Percentiles rank a stretch among this genome's conserved stretches.
Conservation (phyloP, 2,888 invertebrate species). For the Nomada ruficornis region DNA sequence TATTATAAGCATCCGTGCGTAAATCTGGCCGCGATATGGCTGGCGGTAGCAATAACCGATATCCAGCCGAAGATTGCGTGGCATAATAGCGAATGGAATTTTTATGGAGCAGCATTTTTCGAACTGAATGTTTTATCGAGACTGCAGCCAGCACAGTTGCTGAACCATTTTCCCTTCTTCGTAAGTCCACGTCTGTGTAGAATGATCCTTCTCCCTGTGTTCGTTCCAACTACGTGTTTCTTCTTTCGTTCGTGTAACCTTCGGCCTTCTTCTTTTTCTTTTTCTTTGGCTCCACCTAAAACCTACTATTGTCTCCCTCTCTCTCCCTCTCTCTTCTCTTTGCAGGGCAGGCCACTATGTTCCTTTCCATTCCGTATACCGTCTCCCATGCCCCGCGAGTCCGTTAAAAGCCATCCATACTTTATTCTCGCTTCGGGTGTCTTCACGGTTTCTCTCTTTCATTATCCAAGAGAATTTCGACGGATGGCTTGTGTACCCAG, state of each 20-base stretch:
- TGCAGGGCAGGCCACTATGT: slow-evolving; percentile 42
- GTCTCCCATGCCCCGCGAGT: slow-evolving; percentile 73
- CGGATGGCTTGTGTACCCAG: slow-evolving; percentile 67
- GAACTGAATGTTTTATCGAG: slow-evolving; percentile 79
- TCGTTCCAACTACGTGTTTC: slow-evolving; percentile 39
- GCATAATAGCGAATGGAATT: slow-evolving; percentile 78
- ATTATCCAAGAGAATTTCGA: slow-evolving; percentile 71
- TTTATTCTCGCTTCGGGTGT: slow-evolving; percentile 72
- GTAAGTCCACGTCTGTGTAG: slow-evolving; percentile 31
- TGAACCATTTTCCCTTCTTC: slow-evolving; percentile 57
- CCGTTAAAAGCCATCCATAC: slow-evolving; percentile 80
- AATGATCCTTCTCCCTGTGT: slow-evolving; percentile 19
- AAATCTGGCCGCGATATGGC: slow-evolving; percentile 62
- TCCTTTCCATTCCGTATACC: slow-evolving; percentile 67
- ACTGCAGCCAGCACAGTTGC: slow-evolving; percentile 64
- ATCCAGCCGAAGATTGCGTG: slow-evolving; percentile 73
- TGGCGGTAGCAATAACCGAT: slow-evolving; percentile 71
- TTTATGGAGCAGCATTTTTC: slow-evolving; percentile 78
- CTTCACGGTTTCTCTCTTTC: slow-evolving; percentile 67
- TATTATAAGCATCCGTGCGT: slow-evolving; percentile 62
- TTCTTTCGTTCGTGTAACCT: slow-evolving; percentile 19
- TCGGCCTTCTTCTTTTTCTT: background rate
- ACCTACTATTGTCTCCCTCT: slow-evolving; percentile 23
- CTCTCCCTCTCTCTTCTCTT: slow-evolving; percentile 29
- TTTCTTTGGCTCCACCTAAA: background rate